Evolutionary conservation across 2,113 vertebrate species (phyloP).

Genomic region (Trogon melanurus): DNA sequence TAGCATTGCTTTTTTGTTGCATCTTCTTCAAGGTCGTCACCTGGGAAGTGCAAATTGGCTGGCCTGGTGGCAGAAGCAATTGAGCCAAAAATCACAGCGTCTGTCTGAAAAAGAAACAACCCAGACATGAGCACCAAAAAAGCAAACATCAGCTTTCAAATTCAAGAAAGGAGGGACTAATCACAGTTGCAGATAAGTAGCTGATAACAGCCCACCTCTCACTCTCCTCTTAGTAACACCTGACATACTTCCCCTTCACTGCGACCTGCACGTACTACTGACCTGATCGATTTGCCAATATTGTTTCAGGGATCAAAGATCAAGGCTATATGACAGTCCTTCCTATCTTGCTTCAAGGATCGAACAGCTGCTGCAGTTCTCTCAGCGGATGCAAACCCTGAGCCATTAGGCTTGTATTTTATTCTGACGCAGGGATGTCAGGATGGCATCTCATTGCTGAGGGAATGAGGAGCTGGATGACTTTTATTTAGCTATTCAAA

Average conservation of each 20-base stretch:
- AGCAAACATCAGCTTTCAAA: neutral
- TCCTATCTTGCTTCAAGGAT: neutral
- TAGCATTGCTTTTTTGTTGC: neutral
- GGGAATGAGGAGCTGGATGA: neutral
- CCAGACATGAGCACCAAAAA: neutral
- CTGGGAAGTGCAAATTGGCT: neutral
- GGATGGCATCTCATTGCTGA: neutral
- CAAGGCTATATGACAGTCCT: neutral
- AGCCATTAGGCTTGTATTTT: neutral
- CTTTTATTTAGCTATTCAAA: neutral
- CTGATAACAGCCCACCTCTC: neutral
- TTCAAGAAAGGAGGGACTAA: neutral
- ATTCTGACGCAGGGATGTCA: neutral
- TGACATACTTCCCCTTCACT: neutral
- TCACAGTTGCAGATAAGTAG: neutral
- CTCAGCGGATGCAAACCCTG: fast-evolving
- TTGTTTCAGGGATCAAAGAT: neutral
- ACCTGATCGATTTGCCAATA: neutral
- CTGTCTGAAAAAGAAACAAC: neutral
- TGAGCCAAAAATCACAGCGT: neutral
- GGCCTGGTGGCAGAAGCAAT: neutral
- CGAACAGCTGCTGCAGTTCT: neutral
- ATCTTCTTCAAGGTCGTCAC: neutral
- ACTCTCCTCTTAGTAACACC: fast-evolving
- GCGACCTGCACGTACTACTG: neutral